Conservation (phyloP, 1,140 invertebrate species). For the Nixonia krombeini region DNA sequence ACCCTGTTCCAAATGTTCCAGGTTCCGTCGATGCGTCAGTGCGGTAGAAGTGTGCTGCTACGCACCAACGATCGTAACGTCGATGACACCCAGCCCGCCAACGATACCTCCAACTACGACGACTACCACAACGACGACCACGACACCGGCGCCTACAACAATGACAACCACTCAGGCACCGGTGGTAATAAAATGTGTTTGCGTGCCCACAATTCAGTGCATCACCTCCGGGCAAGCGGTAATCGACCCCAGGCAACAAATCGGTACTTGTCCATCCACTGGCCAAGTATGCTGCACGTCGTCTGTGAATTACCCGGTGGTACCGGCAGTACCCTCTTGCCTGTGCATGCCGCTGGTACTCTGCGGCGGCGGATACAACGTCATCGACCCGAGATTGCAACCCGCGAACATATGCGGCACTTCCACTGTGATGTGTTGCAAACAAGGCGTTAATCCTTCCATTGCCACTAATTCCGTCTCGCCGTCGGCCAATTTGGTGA, state of each 20-base stretch:
- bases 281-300: conserved; percentile 23
- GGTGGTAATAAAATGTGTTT: conserved; percentile 52
- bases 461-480: background rate
- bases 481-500: conserved; percentile 10
- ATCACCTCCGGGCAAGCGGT: conserved; percentile 41
- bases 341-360: conserved; percentile 21
- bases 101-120: conserved; percentile 24
- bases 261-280: conserved; percentile 1
- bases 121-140: conserved; percentile 26
- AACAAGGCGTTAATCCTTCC: background rate
- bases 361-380: conserved; percentile 20
- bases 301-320: background rate
- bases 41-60: conserved; percentile 61
- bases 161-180: conserved; percentile 25
- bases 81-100: conserved; percentile 24
- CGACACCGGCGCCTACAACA: conserved; percentile 5
- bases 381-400: conserved; percentile 29
- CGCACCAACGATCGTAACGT: conserved; percentile 13
- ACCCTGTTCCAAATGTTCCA: conserved; percentile 38
- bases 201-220: conserved; percentile 69
- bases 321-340: conserved; percentile 13
- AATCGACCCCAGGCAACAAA: conserved; percentile 58
- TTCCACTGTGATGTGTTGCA: conserved; percentile 45
- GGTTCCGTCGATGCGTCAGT: conserved; percentile 52
- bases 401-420: conserved; percentile 10